phyloP scores from a whole-genome alignment of 2,797 vertebrate species.

The Leucoraja ocellata region DNA sequence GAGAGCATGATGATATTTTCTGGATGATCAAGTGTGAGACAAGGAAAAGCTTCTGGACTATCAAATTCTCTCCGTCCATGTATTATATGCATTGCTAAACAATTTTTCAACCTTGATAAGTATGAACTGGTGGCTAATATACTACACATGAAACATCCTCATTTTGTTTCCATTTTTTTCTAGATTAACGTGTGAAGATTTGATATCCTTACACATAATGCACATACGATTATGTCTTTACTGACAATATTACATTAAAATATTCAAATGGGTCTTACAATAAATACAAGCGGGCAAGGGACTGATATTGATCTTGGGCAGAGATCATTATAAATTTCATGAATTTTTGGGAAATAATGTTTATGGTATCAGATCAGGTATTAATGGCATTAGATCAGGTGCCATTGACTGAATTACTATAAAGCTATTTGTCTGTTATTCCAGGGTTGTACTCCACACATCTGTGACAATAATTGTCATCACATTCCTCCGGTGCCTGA shows the following conservation, averaged over 20 bases:
- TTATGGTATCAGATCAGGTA: no score
- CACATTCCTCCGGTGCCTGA: no score
- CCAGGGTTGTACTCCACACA: no score
- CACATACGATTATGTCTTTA: background rate
- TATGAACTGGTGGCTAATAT: background rate
- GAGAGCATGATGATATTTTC: background rate
- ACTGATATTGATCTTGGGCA: no score
- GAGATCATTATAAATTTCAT: no score
- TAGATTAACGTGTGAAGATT: background rate
- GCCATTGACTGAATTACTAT: no score
- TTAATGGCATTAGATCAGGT: no score
- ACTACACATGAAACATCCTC: background rate
- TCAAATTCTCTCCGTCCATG: background rate
- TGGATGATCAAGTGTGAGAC: background rate
- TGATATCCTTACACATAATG: background rate
- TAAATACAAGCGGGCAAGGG: no score
- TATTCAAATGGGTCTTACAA: no score
- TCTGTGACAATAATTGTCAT: no score
- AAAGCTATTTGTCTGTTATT: no score
- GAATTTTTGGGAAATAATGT: no score
- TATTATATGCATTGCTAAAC: background rate
- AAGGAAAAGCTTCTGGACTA: background rate
- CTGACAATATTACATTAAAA: background rate
- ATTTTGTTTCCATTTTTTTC: background rate
- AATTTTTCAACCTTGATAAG: background rate